Conservation (phyloP, 2,113 vertebrate species). For the Rynchops niger region DNA sequence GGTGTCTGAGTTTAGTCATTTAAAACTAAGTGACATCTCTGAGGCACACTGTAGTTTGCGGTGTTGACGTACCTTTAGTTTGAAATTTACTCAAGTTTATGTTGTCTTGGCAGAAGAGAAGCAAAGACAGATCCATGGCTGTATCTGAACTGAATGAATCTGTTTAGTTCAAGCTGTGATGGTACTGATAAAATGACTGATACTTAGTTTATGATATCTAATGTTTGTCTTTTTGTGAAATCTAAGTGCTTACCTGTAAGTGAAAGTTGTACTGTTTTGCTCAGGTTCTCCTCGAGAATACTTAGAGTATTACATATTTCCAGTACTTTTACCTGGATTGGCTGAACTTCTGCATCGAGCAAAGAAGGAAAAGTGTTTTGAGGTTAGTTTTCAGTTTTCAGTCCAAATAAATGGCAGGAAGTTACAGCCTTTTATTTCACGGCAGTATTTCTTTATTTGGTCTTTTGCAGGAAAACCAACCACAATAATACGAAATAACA, state of each 20-base stretch:
- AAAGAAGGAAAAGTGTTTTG: slow-evolving; percentile 79
- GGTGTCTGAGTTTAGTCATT: background rate
- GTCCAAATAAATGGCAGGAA: background rate
- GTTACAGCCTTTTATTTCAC: background rate
- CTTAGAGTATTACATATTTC: slow-evolving; percentile 83
- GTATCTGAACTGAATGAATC: background rate
- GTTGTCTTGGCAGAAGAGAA: background rate
- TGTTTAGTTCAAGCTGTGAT: background rate
- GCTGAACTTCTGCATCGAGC: slow-evolving; percentile 82
- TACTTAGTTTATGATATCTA: background rate
- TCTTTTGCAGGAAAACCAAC: background rate
- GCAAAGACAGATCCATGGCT: background rate
- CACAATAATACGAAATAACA: background rate
- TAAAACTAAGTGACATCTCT: background rate
- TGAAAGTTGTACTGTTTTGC: background rate
- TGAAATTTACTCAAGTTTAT: background rate
- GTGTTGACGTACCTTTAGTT: background rate
- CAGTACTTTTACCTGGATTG: slow-evolving; percentile 84
- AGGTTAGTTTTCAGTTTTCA: slow-evolving; percentile 75
- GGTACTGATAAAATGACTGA: background rate
- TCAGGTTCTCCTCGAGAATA: slow-evolving; percentile 79
- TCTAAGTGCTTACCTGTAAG: background rate
- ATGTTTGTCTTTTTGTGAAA: background rate
- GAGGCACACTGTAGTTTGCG: background rate
- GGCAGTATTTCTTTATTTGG: background rate